Evolutionary conservation across 2,888 invertebrate genomes (phyloP), one percentile per base, ranked within the genome.

Genomic region (Drosophila koepferae): DNA sequence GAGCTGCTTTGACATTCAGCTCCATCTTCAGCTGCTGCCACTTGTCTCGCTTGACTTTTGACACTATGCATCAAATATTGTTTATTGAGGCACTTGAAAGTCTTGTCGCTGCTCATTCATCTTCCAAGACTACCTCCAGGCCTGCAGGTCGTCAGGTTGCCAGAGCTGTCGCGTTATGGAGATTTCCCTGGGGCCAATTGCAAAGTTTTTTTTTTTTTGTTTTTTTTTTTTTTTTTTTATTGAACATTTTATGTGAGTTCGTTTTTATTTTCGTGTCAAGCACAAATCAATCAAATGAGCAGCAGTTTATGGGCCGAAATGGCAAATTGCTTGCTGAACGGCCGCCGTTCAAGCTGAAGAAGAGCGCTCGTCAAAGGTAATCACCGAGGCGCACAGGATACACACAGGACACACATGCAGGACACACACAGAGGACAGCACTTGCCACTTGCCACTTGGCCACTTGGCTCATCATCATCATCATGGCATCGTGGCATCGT

Each of bases 271-370:
- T 46, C 51, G 23, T 51, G 67, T 41, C 65, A 49, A 53, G 63
- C 75, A 66, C 86, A 86, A 90, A 85, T 90, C 85, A 85, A 85
- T 85, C 85, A 85, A 85, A 89, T 75, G 85, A 59, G 74, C 73
- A 56, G 56, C 86, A 28, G 82, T 82, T 88, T 84, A 90, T 88
- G 89, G 60, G 58, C 73, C 80, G 58, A 86, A 81, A 79, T 80
- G 81, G 86, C 84, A 86, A 90, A 90, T 90, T 88, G 89, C 83
- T 77, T 82, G 81, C 63, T 70, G 82, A 86, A 81, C 72, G 77
- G 77, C 64, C 67, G 48, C 18, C 43, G 44, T 34, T 40, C 71
- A 66, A 63, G 68, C 61, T 86, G 72, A 44, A 48, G 53, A 38
- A 2, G 41, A 49, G 1, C 12, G 69, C 69, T 53, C 43, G 34